Percentiles rank a stretch among this genome's conserved stretches.
Conservation (phyloP, 2,797 vertebrate species). For the Hozukius guyotensis region DNA sequence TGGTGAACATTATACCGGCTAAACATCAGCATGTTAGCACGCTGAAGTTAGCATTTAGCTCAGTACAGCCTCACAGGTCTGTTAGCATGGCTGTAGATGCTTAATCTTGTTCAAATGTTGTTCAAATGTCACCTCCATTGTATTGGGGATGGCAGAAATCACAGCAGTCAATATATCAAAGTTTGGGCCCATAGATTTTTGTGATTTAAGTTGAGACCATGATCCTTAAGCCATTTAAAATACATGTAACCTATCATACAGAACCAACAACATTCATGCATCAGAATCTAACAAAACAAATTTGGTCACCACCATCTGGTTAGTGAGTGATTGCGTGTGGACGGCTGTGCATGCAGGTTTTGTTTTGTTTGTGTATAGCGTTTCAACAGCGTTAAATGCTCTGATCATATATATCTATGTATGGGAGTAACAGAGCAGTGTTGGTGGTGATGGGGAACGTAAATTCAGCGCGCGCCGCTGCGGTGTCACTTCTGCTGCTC, state of each 20-base stretch:
- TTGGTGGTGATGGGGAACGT: conserved; percentile 12
- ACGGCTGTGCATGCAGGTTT: conserved; percentile 4
- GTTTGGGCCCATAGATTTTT: not conserved
- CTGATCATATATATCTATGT: conserved; percentile 21
- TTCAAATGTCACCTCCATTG: not conserved
- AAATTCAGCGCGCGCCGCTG: not conserved
- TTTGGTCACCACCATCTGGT: not conserved
- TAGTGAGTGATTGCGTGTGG: conserved; percentile 4
- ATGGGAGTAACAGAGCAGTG: not conserved
- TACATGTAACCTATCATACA: not conserved
- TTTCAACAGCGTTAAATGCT: not conserved
- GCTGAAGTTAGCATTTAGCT: not conserved
- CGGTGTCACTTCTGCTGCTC: not conserved
- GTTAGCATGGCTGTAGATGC: too few species aligned
- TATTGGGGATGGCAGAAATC: not conserved
- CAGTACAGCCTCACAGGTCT: not conserved
- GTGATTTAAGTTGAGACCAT: not conserved
- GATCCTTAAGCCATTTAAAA: not conserved
- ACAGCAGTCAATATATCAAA: not conserved
- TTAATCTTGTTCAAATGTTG: not conserved
- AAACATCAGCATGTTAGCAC: not conserved
- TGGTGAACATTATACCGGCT: too few species aligned
- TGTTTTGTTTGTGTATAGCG: conserved; percentile 9
- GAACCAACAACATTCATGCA: not conserved
- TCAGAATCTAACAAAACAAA: not conserved